phyloP scores from a whole-genome alignment of 2,888 invertebrate species.

The Hydrotaea diabolus region DNA sequence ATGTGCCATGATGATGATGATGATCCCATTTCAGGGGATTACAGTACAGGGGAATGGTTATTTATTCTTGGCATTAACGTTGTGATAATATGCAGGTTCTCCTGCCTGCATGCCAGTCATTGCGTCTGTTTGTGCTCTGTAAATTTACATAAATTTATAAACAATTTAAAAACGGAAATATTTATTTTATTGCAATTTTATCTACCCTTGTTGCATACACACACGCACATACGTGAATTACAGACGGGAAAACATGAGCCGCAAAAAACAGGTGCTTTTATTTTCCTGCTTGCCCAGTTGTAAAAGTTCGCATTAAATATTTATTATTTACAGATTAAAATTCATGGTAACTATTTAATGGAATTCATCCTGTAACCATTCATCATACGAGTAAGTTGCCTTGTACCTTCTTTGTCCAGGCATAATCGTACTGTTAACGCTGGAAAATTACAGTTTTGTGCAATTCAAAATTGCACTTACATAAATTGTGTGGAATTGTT shows the following conservation, averaged over 20 bases:
- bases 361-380: slow-evolving; percentile 28
- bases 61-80: slow-evolving; percentile 33
- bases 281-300: not conserved
- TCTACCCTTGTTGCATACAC: slow-evolving; percentile 32
- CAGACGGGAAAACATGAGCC: not conserved
- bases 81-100: slow-evolving; percentile 40
- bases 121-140: slow-evolving; percentile 6
- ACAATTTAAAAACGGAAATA: slow-evolving; percentile 78
- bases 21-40: slow-evolving; percentile 24
- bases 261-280: slow-evolving; percentile 15
- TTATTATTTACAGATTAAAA: slow-evolving; percentile 33
- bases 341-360: slow-evolving; percentile 30
- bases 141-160: slow-evolving; percentile 67
- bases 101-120: not conserved
- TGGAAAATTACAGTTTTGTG: slow-evolving; percentile 13
- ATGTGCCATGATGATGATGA: slow-evolving; percentile 55
- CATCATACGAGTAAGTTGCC: not conserved
- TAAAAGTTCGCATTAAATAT: not conserved
- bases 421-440: not conserved
- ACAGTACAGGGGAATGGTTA: not conserved
- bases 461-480: slow-evolving; percentile 13
- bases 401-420: not conserved
- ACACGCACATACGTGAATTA: not conserved
- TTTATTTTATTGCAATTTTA: slow-evolving; percentile 77
- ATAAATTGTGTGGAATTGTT: slow-evolving; percentile 4